These are phyloP conservation scores for Acleris holmiana DNA, from an alignment of 2,888 invertebrate species.

Conservation along the genomic window DNA sequence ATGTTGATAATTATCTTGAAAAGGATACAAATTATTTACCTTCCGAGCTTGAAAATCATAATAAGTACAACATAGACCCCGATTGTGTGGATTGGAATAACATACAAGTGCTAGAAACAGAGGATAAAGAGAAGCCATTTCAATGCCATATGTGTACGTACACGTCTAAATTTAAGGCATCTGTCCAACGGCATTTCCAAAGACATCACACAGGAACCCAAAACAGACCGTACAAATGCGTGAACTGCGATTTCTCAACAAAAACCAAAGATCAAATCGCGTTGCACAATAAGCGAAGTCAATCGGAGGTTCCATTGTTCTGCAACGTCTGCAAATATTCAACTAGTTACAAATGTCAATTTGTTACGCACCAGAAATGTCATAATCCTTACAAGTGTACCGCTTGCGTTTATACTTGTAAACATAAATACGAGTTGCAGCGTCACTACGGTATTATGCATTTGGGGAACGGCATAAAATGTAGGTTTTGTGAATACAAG, in stretches of 20 bases:
- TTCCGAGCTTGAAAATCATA: constrained; percentile 31
- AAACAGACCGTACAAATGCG: constrained; percentile 63
- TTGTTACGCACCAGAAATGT: constrained; percentile 59
- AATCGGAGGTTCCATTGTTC: constrained; percentile 43
- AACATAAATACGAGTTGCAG: constrained; percentile 62
- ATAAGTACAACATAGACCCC: constrained; percentile 57
- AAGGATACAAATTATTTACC: constrained; percentile 16
- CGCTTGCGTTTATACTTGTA: constrained; percentile 57
- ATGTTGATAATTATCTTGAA: constrained; percentile 9
- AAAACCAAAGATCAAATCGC: constrained; percentile 72
- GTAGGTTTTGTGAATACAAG: constrained; percentile 60
- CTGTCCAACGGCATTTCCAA: constrained; percentile 68
- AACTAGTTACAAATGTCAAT: constrained; percentile 62
- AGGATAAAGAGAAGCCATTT: constrained; percentile 57
- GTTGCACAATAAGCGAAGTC: constrained; percentile 65
- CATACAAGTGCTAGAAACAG: constrained; percentile 60
- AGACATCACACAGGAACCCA: constrained; percentile 61
- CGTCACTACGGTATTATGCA: constrained; percentile 59
- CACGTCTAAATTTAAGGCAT: constrained; percentile 63
- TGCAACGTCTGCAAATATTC: constrained; percentile 57
- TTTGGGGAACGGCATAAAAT: constrained; percentile 59
- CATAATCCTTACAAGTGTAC: constrained; percentile 62
- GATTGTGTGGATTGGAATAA: constrained; percentile 59
- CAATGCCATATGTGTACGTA: constrained; percentile 63
- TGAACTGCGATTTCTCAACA: constrained; percentile 66